phyloP scores from a whole-genome alignment of 2,797 vertebrate species.

The Enteromius unitaeniatus region DNA sequence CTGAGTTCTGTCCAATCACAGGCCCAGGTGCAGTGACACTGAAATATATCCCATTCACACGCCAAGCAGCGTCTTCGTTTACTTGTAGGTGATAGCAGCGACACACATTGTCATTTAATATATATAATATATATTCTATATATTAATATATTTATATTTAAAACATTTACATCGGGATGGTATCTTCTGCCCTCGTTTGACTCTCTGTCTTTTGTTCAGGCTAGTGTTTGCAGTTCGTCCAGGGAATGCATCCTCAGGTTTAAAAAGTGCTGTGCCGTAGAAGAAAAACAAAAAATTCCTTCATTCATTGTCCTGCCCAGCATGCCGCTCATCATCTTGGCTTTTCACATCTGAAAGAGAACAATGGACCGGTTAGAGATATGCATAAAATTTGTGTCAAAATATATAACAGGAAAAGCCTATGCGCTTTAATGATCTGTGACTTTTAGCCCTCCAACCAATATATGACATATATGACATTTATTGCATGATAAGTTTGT shows the following conservation, averaged over 20 bases:
- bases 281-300: slow-evolving; percentile 82
- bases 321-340: slow-evolving; percentile 87
- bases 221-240: slow-evolving; percentile 70
- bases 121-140: slow-evolving; percentile 61
- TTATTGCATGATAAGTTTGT: neutral
- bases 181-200: neutral
- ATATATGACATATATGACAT: neutral
- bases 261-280: slow-evolving; percentile 90
- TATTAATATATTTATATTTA: slow-evolving; percentile 69
- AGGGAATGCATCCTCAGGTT: slow-evolving; percentile 88
- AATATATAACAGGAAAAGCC: neutral
- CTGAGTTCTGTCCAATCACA: slow-evolving; percentile 41
- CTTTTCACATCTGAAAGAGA: slow-evolving; percentile 89
- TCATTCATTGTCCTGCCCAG: slow-evolving; percentile 77
- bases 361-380: slow-evolving; percentile 52
- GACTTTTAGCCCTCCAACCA: neutral
- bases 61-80: slow-evolving; percentile 65
- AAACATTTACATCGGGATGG: slow-evolving; percentile 56
- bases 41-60: slow-evolving; percentile 64
- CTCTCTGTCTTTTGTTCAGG: slow-evolving; percentile 54
- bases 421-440: neutral
- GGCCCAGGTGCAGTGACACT: slow-evolving; percentile 38
- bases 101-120: slow-evolving; percentile 64
- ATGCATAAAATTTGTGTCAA: neutral
- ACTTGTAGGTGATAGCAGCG: slow-evolving; percentile 74